phyloP scores from a whole-genome alignment of 2,113 vertebrate genomes.

The Marcusenius ussheri region DNA sequence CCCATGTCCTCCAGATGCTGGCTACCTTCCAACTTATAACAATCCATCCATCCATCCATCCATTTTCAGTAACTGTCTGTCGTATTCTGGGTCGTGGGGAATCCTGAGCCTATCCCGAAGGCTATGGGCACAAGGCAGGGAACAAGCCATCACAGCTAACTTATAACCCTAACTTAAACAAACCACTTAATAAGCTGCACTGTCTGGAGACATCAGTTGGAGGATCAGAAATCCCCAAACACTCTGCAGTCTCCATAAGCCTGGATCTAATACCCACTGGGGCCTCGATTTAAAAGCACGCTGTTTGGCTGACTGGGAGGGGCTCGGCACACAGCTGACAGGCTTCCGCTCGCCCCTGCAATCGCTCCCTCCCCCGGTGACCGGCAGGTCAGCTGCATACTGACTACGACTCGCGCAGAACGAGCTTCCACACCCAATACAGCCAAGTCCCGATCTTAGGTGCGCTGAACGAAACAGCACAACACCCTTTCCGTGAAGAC shows the following conservation, averaged over 20 bases:
- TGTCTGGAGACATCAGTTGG: not conserved
- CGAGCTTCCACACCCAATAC: not conserved
- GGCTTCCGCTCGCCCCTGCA: not conserved
- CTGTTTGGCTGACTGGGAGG: not conserved
- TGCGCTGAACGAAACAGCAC: not conserved
- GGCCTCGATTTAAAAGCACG: not conserved
- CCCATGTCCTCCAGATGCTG: not conserved
- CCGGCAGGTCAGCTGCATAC: not conserved
- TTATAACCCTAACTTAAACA: not conserved
- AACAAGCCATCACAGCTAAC: not conserved
- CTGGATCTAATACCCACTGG: not conserved
- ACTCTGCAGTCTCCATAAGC: not conserved
- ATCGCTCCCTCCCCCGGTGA: not conserved
- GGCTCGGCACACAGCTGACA: not conserved
- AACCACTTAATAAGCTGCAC: not conserved
- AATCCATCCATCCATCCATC: not conserved
- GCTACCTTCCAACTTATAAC: not conserved
- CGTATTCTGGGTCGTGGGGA: not conserved
- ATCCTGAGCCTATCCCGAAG: not conserved
- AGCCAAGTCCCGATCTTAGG: not conserved
- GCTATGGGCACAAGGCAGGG: not conserved
- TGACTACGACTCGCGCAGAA: not conserved
- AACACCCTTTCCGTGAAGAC: not conserved
- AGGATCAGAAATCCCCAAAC: not conserved
- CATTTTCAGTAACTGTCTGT: not conserved